phyloP scores from a whole-genome alignment of 1,140 invertebrate species.

The Sesamia nonagrioides region DNA sequence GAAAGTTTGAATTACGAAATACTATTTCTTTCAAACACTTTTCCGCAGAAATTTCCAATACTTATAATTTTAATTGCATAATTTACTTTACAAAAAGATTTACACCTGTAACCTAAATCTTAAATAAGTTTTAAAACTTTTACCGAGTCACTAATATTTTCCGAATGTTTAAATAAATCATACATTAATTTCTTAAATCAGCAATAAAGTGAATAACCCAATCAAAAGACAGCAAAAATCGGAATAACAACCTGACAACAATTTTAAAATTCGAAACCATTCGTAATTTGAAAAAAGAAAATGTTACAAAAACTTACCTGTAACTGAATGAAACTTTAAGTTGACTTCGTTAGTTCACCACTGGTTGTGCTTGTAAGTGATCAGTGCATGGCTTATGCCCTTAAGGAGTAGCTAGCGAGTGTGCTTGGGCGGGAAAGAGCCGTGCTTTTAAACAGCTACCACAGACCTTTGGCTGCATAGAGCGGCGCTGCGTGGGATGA shows the following conservation, averaged over 20 bases:
- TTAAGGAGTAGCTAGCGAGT: conserved; percentile 62
- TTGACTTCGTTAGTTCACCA: conserved; percentile 12
- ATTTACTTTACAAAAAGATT: too few species aligned
- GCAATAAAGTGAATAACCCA: too few species aligned
- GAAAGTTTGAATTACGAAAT: too few species aligned
- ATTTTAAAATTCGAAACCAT: background rate
- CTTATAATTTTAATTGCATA: too few species aligned
- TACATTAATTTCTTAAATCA: too few species aligned
- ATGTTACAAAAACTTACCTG: conserved; percentile 27
- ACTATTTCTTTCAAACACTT: too few species aligned
- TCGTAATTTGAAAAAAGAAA: background rate
- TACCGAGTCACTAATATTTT: too few species aligned
- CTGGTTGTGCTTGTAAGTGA: conserved; percentile 7
- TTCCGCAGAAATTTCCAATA: too few species aligned
- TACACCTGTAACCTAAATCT: too few species aligned
- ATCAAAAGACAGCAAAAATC: background rate
- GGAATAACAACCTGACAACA: background rate
- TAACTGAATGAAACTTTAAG: background rate
- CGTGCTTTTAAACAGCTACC: conserved; percentile 73
- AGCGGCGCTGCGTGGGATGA: conserved; percentile 53
- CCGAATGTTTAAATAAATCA: too few species aligned
- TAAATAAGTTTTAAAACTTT: too few species aligned
- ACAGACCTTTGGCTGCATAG: conserved; percentile 55
- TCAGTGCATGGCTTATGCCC: conserved; percentile 52
- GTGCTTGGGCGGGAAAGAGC: conserved; percentile 69